Base-by-base conservation (phyloP, 2,113 vertebrate species). In the Kobus ellipsiprymnus region DNA sequence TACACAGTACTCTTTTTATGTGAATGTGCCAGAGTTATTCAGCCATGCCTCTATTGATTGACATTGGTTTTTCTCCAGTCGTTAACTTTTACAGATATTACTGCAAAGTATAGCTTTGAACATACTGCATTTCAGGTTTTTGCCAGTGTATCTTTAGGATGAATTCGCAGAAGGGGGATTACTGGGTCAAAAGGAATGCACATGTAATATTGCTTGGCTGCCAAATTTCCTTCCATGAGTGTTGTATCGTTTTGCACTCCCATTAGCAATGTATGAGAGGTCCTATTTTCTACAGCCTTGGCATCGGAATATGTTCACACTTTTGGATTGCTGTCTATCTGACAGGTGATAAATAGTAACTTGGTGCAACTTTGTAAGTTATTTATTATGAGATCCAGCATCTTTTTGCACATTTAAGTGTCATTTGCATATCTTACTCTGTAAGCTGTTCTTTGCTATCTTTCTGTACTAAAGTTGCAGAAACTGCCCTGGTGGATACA, bases 61-160 rank as follows among this genome's bases (percentile, higher is more conserved):
- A 46, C 52, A 25, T 48, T 44, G 60, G 25, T 2, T 19, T 36
- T 33, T 52, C 4, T 19, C 27, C 46, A 54, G 52, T 62, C 64
- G 16, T 93, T 87, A 78, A 46, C 71, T 92, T 55, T 92, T 74
- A 97, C 16, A 96, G 91, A 96, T 33, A 78, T 29, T 23, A 55
- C 16, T 55, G 44, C 30, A 64, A 33, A 82, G 85, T 85, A 94
- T 50, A 90, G 52, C 84, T 95, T 88, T 85, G 94, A 81, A 54
- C 52, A 60, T 23, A 36, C 3, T 77, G 88, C 85, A 48, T 59
- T 93, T 93, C 27, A 40, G 87, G 67, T 50, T 64, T 94, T 82
- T 85, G 96, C 85, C 91, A 94, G 84, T 10, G 44, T 95, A 44
- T 95, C 78, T 89, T 87, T 78, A 95, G 78, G 77, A 87, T 48